Evolutionary conservation across 1,140 invertebrate genomes (phyloP), one percentile per base, ranked within the genome.

Genomic region (Melipona quadrifasciata): DNA sequence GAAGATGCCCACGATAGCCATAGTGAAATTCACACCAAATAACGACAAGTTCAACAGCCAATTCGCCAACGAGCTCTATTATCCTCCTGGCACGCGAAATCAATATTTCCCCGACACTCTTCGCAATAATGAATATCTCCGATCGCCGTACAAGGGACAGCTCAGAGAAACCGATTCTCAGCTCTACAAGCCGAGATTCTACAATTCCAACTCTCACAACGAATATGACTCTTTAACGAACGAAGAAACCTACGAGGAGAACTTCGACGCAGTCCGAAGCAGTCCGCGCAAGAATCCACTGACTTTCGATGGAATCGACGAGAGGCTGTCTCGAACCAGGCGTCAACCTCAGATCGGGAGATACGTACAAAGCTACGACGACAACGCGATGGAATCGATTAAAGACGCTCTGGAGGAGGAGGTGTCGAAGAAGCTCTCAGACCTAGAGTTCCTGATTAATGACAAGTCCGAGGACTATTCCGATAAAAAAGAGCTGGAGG

Each of bases 1-100:
- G 88, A 96, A 92, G 88, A 96, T 97, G 11, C 95, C 96, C 67
- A 95, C 96, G 73, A 93, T 98, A 86, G 97, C 97, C 31, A 97
- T 97, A 87, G 96, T 98, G 2, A 96, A 96, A 83, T 98, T 97
- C 87, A 97, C 96, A 1, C 97, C 97, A 10, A 97, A 97, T 79
- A 95, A 96, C 61, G 94, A 95, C 6, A 93, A 97, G 87, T 95
- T 95, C 2, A 95, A 96, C 86, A 95, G 96, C 10, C 96, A 97
- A 86, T 97, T 96, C 90, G 97, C 97, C 5, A 97, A 97, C 89
- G 96, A 97, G 93, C 94, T 97, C n/a, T 98, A 97, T 92, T 97
- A 96, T 92, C 97, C 97, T 55, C 96, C 97, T 8, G 70, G 39
- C 24, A 39, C 61, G 21, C 55, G 16, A 47, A 55, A 84, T 8